These are phyloP conservation scores for Macropodus opercularis DNA, from an alignment of 2,797 vertebrate genomes.

Conservation along the genomic window DNA sequence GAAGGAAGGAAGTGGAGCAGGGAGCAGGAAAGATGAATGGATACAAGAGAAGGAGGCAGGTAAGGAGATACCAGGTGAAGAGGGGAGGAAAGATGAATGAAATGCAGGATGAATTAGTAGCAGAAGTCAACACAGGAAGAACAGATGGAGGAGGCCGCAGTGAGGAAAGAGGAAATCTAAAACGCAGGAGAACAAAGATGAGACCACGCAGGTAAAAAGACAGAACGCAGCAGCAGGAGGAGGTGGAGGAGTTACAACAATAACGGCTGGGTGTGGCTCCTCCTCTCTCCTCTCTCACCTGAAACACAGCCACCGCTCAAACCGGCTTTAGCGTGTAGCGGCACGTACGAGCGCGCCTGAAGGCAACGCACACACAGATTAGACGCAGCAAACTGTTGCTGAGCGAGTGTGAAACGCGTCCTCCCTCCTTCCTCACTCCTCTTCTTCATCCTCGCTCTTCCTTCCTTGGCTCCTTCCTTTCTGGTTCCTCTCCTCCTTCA, in stretches of 20 bases:
- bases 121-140: too few species aligned
- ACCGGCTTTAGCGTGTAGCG: constrained; percentile 29
- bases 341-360: constrained; percentile 34
- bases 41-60: too few species aligned
- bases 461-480: too few species aligned
- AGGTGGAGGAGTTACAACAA: constrained; percentile 6
- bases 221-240: constrained; percentile 11
- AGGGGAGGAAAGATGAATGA: too few species aligned
- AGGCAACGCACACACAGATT: constrained; percentile 17
- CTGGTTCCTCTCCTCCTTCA: too few species aligned
- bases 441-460: too few species aligned
- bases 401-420: too few species aligned
- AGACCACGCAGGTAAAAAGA: constrained; percentile 1
- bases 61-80: too few species aligned
- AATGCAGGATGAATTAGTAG: neutral
- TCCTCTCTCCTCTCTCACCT: neutral
- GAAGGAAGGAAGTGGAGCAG: neutral
- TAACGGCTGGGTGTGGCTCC: neutral
- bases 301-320: neutral
- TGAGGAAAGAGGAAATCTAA: constrained; percentile 54
- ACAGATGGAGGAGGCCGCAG: constrained; percentile 1
- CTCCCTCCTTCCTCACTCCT: too few species aligned
- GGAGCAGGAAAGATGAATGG: neutral
- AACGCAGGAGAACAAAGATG: constrained; percentile 40
- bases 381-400: neutral